A percentile compares a stretch with the other conserved stretches of the same genome.
Evolutionary conservation across 2,797 vertebrate species (phyloP).

Genomic region (Streptopelia turtur): DNA sequence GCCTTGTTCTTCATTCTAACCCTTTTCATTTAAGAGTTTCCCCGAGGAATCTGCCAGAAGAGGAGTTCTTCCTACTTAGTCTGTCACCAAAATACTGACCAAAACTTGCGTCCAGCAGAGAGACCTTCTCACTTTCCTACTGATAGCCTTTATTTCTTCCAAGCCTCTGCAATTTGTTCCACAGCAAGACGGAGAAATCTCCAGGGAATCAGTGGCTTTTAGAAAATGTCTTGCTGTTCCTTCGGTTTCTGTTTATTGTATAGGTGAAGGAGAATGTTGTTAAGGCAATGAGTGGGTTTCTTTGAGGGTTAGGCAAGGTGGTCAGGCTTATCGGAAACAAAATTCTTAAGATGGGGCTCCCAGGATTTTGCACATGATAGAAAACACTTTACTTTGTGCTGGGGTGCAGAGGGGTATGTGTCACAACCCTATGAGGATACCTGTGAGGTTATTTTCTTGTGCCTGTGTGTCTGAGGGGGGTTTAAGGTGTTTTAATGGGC

Average conservation of each 20-base stretch:
- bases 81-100: neutral
- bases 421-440: neutral
- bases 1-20: neutral
- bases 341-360: neutral
- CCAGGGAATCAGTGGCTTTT: neutral
- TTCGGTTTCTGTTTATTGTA: neutral
- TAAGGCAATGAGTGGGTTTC: neutral
- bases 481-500: neutral
- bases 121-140: neutral
- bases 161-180: neutral
- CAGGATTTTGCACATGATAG: neutral
- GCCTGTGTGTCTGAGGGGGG: neutral
- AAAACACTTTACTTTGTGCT: neutral
- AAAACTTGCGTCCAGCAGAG: neutral
- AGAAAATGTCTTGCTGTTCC: neutral
- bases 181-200: neutral
- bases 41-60: neutral
- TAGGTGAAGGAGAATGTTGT: neutral
- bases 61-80: neutral
- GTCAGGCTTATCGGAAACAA: neutral
- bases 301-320: neutral
- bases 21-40: neutral
- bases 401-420: accelerated
- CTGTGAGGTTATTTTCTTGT: neutral
- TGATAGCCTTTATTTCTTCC: neutral